Evolutionary conservation across 2,888 invertebrate species (phyloP).

Genomic region (Marasmarcha lunaedactyla): DNA sequence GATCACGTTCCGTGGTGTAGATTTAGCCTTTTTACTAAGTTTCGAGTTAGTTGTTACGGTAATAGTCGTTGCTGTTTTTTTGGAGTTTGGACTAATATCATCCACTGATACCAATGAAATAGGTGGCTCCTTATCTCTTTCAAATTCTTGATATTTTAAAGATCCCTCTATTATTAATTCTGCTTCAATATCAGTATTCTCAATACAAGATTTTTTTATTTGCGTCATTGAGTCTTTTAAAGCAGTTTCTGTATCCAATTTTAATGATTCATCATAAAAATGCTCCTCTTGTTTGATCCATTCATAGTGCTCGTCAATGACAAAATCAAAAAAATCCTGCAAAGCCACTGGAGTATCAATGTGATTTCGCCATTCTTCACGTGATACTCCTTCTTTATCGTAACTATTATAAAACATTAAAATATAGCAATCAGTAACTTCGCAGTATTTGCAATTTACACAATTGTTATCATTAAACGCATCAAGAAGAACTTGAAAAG

Average conservation of each 20-base stretch:
- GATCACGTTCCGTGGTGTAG: conserved; percentile 6
- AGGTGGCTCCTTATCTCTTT: conserved; percentile 22
- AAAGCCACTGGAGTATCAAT: conserved; percentile 61
- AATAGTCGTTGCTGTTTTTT: conserved; percentile 16
- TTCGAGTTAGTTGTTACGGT: conserved; percentile 12
- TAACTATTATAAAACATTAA: conserved; percentile 57
- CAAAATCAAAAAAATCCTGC: conserved; percentile 66
- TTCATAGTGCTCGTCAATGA: conserved; percentile 53
- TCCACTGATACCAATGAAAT: conserved; percentile 5
- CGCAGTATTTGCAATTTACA: conserved; percentile 56
- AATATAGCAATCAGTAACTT: conserved; percentile 48
- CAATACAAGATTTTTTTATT: conserved; percentile 31
- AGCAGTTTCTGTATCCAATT: conserved; percentile 25
- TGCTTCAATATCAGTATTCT: conserved; percentile 34
- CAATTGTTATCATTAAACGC: conserved; percentile 50
- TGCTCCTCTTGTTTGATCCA: conserved; percentile 58
- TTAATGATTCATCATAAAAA: conserved; percentile 33
- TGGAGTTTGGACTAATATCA: not conserved
- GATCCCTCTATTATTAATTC: conserved; percentile 57
- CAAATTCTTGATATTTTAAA: conserved; percentile 39
- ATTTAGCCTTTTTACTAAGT: conserved; percentile 29
- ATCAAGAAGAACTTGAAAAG: conserved; percentile 42
- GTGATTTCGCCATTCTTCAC: conserved; percentile 55
- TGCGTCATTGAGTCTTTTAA: conserved; percentile 28
- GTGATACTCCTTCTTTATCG: conserved; percentile 41